A percentile compares a stretch with the other conserved stretches of the same genome.
Evolutionary conservation across 2,888 invertebrate species (phyloP).

Genomic region (Calliopum simillimum): DNA sequence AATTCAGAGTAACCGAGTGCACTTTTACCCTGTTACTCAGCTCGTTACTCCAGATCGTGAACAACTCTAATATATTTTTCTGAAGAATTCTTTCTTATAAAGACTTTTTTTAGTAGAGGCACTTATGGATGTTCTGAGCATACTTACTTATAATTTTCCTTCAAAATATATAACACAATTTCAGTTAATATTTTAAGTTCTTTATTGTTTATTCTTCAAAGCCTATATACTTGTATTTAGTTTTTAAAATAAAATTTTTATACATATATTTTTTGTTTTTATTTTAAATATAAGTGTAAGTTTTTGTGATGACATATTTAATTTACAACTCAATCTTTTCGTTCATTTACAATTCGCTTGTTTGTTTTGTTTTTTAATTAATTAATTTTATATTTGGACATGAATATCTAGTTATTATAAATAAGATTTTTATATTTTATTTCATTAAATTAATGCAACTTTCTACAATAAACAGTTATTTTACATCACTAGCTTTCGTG

Average conservation of each 20-base stretch:
- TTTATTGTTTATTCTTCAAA: constrained; percentile 33
- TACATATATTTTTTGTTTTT: constrained; percentile 22
- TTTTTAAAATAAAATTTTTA: constrained; percentile 12
- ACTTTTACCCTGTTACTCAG: too few species aligned
- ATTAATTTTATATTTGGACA: constrained; percentile 34
- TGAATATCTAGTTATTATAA: constrained; percentile 33
- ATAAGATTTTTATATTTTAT: constrained; percentile 27
- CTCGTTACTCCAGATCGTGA: too few species aligned
- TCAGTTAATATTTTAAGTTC: background rate
- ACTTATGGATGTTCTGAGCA: too few species aligned
- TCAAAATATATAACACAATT: background rate
- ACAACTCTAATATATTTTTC: too few species aligned
- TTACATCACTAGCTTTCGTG: constrained; percentile 51
- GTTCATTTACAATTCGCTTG: constrained; percentile 16
- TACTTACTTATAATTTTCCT: too few species aligned
- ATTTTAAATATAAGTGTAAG: background rate
- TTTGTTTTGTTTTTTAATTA: too few species aligned
- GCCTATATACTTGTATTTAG: constrained; percentile 16
- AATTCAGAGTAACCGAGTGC: too few species aligned
- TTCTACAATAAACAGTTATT: constrained; percentile 33
- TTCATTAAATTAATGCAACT: constrained; percentile 28
- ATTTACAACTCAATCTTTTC: constrained; percentile 25
- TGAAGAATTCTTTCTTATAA: too few species aligned
- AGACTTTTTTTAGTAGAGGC: too few species aligned
- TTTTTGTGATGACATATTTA: constrained; percentile 33